These are phyloP conservation scores for Poecilobothrus nobilitatus DNA, from an alignment of 2,888 invertebrate genomes.

Conservation along the genomic window DNA sequence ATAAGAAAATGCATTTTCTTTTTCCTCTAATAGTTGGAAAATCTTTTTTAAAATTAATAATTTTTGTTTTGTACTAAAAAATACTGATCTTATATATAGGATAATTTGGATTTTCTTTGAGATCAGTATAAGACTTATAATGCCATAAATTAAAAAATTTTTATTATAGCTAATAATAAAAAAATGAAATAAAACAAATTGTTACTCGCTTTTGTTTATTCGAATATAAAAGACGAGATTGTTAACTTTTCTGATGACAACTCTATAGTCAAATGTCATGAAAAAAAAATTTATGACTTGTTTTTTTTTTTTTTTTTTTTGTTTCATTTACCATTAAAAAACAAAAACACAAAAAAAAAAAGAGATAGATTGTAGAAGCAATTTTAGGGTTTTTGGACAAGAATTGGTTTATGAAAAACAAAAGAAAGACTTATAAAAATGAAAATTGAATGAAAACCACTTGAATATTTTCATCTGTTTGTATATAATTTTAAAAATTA, in stretches of 20 bases:
- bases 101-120: too few relatives aligned
- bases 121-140: background rate
- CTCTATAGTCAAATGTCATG: background rate
- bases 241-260: background rate
- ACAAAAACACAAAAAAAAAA: background rate
- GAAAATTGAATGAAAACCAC: slow-evolving; percentile 1
- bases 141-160: background rate
- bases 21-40: too few relatives aligned
- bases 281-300: background rate
- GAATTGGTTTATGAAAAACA: background rate
- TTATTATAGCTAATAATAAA: background rate
- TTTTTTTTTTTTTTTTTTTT: background rate
- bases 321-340: background rate
- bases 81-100: too few relatives aligned
- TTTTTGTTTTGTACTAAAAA: too few relatives aligned
- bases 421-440: background rate
- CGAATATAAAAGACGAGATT: background rate
- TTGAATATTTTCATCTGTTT: background rate
- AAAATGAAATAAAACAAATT: background rate
- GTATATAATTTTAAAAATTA: background rate
- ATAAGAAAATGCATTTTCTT: too few relatives aligned
- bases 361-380: background rate
- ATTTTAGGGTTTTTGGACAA: background rate
- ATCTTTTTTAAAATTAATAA: too few relatives aligned
- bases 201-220: background rate